Percentiles rank a stretch among this genome's conserved stretches.
These are phyloP conservation scores for Nannoperca obscura DNA, from an alignment of 2,797 vertebrate genomes.

Conservation along the genomic window DNA sequence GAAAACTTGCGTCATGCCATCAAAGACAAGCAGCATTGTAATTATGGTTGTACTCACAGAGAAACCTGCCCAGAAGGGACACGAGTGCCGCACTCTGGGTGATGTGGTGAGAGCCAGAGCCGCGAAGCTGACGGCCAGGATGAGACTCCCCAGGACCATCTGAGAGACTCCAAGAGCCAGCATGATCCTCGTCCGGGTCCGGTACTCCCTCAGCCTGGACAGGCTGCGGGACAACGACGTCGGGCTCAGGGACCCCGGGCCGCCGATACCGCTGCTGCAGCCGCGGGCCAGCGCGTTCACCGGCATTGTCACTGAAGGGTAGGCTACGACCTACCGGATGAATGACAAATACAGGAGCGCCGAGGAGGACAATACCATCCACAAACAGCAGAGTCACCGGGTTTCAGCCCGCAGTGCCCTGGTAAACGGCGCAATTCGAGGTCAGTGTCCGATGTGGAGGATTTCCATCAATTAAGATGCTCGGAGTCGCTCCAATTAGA, in stretches of 20 bases:
- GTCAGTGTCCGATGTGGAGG: conserved; percentile 46
- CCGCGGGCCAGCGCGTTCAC: conserved; percentile 85
- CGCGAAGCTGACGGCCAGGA: conserved; percentile 97
- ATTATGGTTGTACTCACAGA: conserved; percentile 89
- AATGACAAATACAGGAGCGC: not conserved
- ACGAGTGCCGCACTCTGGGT: conserved; percentile 95
- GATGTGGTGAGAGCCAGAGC: conserved; percentile 97
- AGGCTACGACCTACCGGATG: conserved; percentile 23
- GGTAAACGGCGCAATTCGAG: conserved; percentile 12
- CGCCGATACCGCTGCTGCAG: conserved; percentile 60
- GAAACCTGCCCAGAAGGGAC: conserved; percentile 99
- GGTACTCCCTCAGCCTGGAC: conserved; percentile 91
- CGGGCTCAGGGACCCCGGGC: conserved; percentile 87
- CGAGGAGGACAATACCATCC: conserved; percentile 52
- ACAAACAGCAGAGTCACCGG: conserved; percentile 2
- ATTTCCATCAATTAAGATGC: conserved; percentile 66
- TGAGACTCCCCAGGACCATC: conserved; percentile 96
- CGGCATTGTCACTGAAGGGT: conserved; percentile 83
- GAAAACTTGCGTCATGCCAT: not conserved
- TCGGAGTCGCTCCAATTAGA: conserved; percentile 58
- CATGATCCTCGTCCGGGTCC: conserved; percentile 93
- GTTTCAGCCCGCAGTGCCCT: conserved; percentile 19
- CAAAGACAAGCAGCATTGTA: not conserved
- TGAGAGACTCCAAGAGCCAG: conserved; percentile 95
- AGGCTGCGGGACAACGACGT: conserved; percentile 92